phyloP scores from a whole-genome alignment of 2,888 invertebrate genomes.

The Drosophila prostipennis region DNA sequence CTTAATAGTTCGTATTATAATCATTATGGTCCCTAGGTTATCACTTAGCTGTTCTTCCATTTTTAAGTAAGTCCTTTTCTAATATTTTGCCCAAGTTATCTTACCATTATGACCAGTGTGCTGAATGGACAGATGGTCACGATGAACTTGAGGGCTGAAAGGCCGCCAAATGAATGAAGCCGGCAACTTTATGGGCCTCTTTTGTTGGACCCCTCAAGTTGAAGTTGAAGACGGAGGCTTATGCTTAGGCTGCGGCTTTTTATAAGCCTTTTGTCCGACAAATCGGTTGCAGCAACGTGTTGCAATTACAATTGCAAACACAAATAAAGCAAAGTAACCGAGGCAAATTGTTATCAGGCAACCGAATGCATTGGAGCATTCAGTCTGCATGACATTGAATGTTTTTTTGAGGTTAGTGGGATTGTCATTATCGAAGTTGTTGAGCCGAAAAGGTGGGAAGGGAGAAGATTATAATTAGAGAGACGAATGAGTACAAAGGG shows the following conservation, averaged over 20 bases:
- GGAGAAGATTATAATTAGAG: background rate
- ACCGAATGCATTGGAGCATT: conserved; percentile 29
- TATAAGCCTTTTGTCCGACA: conserved; percentile 32
- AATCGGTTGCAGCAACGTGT: conserved; percentile 32
- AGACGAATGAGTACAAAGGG: no score
- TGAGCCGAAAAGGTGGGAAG: background rate
- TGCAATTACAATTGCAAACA: conserved; percentile 35
- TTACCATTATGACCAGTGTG: background rate
- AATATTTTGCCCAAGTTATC: background rate
- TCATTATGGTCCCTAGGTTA: no score
- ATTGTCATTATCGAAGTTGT: conserved; percentile 1
- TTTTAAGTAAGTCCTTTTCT: no score
- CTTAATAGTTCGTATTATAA: no score
- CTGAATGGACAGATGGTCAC: conserved; percentile 15
- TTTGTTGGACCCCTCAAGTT: conserved; percentile 21
- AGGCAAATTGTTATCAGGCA: conserved; percentile 23
- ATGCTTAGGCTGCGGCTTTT: conserved; percentile 22
- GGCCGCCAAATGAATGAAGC: conserved; percentile 15
- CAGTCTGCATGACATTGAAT: conserved; percentile 40
- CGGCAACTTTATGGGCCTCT: conserved; percentile 31
- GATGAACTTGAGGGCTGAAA: conserved; percentile 44
- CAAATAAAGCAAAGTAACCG: conserved; percentile 26
- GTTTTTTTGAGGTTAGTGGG: conserved; percentile 25
- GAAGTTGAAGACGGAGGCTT: conserved; percentile 25
- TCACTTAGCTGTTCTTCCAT: no score